Base-by-base conservation (phyloP, 2,888 invertebrate species). In the Chloroclysta siterata region DNA sequence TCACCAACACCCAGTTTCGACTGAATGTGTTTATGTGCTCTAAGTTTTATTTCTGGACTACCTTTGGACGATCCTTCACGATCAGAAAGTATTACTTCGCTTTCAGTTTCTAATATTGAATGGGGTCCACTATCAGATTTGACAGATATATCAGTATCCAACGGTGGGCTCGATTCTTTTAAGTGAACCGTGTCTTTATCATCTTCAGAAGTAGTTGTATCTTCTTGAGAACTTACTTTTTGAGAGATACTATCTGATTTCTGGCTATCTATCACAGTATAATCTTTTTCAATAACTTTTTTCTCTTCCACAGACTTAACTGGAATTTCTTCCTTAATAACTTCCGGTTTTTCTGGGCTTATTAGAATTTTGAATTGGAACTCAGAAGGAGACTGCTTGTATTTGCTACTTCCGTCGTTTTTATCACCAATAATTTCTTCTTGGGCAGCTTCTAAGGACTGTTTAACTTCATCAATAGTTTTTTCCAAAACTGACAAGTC, bases 301-400 rank as follows among this genome's bases (percentile, higher is more conserved):
- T 86, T 90, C 4, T 82, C 84, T 13, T 91, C 87, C 47, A 93
- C 90, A 56, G 90, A 88, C 3, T 85, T 80, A 69, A 92, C 89
- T 22, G 94, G 90, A 52, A 94, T 86, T 79, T 95, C 94, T 80
- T 94, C 94, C 46, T 93, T 94, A 50, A 94, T 94, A 15, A 94
- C 93, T 83, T 94, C 94, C 15, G 94, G 94, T 71, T 86, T 84
- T 36, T 93, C 93, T 1, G 93, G 93, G 69, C 93, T 93, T 41
- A 93, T 90, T 39, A 95, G 81, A 22, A 95, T 84, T 82, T 95
- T 95, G 60, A 96, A 95, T 77, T 96, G 95, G 76, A 96, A 96
- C 80, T 96, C 96, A 1, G 95, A 95, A 4, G 96, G 95, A 0
- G 96, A 95, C 72, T 96, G 95, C 74, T 96, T 95, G 71, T 95